Conservation (phyloP, 2,797 vertebrate species). For the Acanthopagrus latus region DNA sequence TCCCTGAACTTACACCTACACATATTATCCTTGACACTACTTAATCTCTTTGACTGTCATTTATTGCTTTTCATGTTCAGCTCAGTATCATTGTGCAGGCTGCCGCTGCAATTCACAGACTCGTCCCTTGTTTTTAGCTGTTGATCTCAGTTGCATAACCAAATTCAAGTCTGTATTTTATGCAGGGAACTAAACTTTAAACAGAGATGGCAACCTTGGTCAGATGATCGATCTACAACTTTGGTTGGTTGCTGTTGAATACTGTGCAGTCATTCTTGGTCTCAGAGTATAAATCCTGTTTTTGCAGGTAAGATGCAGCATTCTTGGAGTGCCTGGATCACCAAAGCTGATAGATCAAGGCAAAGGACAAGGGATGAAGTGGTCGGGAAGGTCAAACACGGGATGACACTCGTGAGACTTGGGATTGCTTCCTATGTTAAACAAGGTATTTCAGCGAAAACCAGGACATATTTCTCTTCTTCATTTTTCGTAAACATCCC, state of each 20-base stretch:
- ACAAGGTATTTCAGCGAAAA: too few species aligned
- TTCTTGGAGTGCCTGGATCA: too few species aligned
- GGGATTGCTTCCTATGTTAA: too few species aligned
- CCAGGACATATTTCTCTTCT: too few species aligned
- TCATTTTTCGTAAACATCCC: too few species aligned
- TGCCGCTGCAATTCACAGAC: background rate
- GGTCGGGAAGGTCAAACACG: too few species aligned
- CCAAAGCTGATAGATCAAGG: too few species aligned
- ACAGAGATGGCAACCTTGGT: background rate
- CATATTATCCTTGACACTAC: conserved; percentile 23
- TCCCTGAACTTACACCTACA: conserved; percentile 2
- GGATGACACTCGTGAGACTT: too few species aligned
- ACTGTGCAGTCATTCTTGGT: background rate
- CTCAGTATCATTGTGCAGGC: conserved; percentile 18
- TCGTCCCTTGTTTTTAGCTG: conserved; percentile 12
- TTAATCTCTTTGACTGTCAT: conserved; percentile 24
- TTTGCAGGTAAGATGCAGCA: too few species aligned
- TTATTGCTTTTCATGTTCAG: conserved; percentile 24
- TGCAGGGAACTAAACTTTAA: too few species aligned
- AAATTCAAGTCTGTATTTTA: too few species aligned
- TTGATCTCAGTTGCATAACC: conserved; percentile 29
- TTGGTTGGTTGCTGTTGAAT: background rate
- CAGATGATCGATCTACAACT: background rate
- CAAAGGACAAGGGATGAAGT: too few species aligned
- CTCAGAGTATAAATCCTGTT: background rate